Conservation (phyloP, 2,797 vertebrate genomes). For the Bradypodion ventrale region DNA sequence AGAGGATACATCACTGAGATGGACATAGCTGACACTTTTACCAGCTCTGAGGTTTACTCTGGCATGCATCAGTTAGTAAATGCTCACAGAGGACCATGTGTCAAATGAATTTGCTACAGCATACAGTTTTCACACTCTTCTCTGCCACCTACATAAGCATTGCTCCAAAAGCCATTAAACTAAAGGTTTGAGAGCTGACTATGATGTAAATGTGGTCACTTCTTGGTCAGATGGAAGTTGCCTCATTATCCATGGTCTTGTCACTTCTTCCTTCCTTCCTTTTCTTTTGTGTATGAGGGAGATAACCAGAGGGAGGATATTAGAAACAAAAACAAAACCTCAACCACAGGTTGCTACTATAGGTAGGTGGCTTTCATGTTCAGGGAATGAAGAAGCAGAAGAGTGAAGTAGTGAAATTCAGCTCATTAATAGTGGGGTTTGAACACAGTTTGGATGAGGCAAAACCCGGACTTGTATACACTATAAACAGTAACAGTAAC, state of each 20-base stretch:
- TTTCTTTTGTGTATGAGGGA: not conserved
- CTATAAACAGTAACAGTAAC: no score
- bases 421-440: no score
- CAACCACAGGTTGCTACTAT: no score
- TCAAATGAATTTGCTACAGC: constrained; percentile 18
- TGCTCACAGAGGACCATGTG: not conserved
- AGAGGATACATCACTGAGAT: not conserved
- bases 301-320: no score
- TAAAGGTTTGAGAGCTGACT: not conserved
- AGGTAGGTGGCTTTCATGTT: no score
- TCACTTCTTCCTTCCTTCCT: not conserved
- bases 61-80: not conserved
- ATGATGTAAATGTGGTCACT: not conserved
- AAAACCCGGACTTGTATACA: no score
- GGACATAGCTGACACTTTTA: not conserved
- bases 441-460: no score
- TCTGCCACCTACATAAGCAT: not conserved
- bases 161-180: not conserved
- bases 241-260: not conserved
- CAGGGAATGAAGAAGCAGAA: no score
- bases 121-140: accelerated
- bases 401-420: no score
- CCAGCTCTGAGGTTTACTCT: not conserved
- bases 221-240: not conserved
- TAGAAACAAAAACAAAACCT: no score